Conservation (phyloP, 2,113 vertebrate species). For the Caranx melampygus region DNA sequence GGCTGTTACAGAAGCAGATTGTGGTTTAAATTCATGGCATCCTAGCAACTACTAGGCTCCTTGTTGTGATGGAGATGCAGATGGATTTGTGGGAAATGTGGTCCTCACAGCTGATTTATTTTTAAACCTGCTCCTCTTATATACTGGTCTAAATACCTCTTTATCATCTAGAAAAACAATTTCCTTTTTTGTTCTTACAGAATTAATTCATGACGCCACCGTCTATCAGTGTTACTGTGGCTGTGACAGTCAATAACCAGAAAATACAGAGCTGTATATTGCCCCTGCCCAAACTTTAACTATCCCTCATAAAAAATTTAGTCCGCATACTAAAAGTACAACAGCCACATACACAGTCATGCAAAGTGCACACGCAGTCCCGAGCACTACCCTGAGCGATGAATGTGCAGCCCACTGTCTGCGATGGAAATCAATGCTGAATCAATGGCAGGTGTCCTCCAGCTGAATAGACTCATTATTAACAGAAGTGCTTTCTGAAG, state of each 20-base stretch:
- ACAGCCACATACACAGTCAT: too few species aligned
- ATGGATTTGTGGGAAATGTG: not conserved
- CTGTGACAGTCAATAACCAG: not conserved
- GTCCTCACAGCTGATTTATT: not conserved
- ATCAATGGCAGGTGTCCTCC: not conserved
- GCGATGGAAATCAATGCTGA: slow-evolving; percentile 11
- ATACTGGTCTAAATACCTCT: not conserved
- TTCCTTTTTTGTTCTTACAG: not conserved
- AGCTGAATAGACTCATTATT: not conserved
- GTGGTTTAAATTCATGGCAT: too few species aligned
- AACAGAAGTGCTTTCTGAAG: not conserved
- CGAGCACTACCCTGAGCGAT: not conserved
- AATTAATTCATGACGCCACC: not conserved
- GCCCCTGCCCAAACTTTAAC: not conserved
- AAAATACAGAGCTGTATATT: not conserved
- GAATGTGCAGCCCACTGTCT: not conserved
- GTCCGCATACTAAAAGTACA: too few species aligned
- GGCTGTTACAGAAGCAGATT: not conserved
- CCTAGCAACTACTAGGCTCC: too few species aligned
- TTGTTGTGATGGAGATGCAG: too few species aligned
- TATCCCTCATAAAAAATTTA: not conserved
- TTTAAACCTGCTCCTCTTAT: not conserved
- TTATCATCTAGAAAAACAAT: not conserved
- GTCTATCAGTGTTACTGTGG: not conserved
- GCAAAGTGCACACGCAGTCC: not conserved